A percentile compares a stretch with the other conserved stretches of the same genome.
phyloP scores from a whole-genome alignment of 1,140 invertebrate species.

The Nephotettix cincticeps region DNA sequence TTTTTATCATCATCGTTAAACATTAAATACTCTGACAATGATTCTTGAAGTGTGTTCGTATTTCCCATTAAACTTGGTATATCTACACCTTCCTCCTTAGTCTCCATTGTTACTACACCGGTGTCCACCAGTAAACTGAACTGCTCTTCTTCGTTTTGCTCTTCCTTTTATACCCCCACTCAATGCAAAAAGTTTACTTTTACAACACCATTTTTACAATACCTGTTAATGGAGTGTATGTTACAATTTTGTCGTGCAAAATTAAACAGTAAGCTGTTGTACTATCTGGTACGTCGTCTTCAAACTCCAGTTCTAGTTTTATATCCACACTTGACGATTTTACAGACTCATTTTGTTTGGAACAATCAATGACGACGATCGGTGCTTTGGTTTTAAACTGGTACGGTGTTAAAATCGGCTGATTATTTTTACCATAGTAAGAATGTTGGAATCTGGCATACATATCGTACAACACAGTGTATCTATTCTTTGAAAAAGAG shows the following conservation, averaged over 20 bases:
- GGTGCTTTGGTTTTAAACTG: not conserved
- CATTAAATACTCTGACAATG: too few species aligned
- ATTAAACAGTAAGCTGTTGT: constrained; percentile 3
- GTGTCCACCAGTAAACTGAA: not conserved
- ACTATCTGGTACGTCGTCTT: not conserved
- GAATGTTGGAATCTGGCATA: not conserved
- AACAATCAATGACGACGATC: too few species aligned
- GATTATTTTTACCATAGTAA: not conserved
- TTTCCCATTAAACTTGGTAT: too few species aligned
- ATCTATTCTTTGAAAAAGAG: not conserved
- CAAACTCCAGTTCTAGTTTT: not conserved
- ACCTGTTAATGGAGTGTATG: not conserved
- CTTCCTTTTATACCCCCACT: not conserved
- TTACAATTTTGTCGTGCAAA: constrained; percentile 3
- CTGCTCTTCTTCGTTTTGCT: not conserved
- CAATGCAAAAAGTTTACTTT: not conserved
- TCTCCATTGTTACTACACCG: too few species aligned
- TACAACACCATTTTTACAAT: not conserved
- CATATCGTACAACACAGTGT: too few species aligned
- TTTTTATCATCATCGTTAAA: too few species aligned
- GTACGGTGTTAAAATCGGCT: not conserved
- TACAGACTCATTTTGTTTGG: too few species aligned
- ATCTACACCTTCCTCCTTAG: not conserved
- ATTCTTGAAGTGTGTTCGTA: too few species aligned
- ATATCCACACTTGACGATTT: not conserved